These are phyloP conservation scores for Trichosurus vulpecula DNA, from an alignment of 2,797 vertebrate species.

Conservation along the genomic window DNA sequence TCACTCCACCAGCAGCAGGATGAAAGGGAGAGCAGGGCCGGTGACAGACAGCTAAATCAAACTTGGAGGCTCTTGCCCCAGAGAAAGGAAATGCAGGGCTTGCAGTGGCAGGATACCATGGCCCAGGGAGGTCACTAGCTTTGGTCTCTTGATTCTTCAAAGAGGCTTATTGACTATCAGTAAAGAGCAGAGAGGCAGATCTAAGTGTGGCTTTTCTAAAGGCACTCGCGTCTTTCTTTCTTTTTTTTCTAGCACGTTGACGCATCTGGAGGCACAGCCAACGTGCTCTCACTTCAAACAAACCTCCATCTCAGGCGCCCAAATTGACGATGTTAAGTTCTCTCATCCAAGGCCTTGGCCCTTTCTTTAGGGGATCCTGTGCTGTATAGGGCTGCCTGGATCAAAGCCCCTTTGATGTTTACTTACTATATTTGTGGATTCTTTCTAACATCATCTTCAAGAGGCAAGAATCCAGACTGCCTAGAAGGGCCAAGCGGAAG, in stretches of 20 bases:
- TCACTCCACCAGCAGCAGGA: not conserved
- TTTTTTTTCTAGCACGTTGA: not conserved
- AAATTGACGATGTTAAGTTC: slow-evolving; percentile 81
- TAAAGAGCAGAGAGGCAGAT: slow-evolving; percentile 77
- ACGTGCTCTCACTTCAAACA: slow-evolving; percentile 80
- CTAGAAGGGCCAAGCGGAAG: slow-evolving; percentile 21
- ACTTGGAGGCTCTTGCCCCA: slow-evolving; percentile 69
- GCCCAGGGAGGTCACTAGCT: slow-evolving; percentile 70
- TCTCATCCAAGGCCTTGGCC: slow-evolving; percentile 71
- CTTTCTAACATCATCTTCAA: slow-evolving; percentile 63
- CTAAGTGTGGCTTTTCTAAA: slow-evolving; percentile 67
- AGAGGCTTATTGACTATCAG: slow-evolving; percentile 76
- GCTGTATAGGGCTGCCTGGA: slow-evolving; percentile 73
- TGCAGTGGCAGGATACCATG: slow-evolving; percentile 43
- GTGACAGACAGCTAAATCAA: slow-evolving; percentile 70
- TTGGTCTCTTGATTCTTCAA: slow-evolving; percentile 83
- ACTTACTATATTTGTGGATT: slow-evolving; percentile 79
- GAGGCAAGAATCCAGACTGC: slow-evolving; percentile 48
- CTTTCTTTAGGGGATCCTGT: slow-evolving; percentile 77
- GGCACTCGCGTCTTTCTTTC: slow-evolving; percentile 59
- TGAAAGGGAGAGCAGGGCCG: slow-evolving; percentile 55
- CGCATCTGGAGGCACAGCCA: slow-evolving; percentile 43
- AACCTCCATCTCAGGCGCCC: slow-evolving; percentile 70
- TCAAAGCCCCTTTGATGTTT: slow-evolving; percentile 87
- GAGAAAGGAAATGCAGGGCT: slow-evolving; percentile 73